phyloP scores from a whole-genome alignment of 2,113 vertebrate genomes.

The Lepus europaeus region DNA sequence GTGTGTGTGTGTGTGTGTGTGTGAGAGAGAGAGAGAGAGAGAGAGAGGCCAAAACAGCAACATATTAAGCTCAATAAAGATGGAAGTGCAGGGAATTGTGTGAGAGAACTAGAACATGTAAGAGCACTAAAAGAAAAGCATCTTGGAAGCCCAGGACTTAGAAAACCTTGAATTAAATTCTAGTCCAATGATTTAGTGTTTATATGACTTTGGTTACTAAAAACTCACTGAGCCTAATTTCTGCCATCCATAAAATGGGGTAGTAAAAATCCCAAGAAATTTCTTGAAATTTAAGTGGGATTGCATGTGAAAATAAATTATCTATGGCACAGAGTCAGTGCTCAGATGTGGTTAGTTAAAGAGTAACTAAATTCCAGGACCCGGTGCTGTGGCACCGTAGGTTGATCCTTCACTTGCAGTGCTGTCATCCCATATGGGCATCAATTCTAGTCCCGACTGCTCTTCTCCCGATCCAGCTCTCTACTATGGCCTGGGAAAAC shows the following conservation, averaged over 20 bases:
- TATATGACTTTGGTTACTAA: background rate
- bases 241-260: background rate
- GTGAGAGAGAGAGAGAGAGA: background rate
- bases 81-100: background rate
- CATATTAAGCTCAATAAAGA: slow-evolving; percentile 27
- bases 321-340: background rate
- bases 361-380: background rate
- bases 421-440: too few species aligned
- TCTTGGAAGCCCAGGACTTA: background rate
- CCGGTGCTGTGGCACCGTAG: too few species aligned
- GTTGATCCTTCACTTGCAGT: too few species aligned
- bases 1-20: background rate
- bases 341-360: background rate
- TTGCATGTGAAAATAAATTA: background rate
- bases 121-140: background rate
- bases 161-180: background rate
- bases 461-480: too few species aligned
- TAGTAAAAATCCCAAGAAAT: background rate
- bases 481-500: too few species aligned
- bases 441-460: too few species aligned
- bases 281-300: background rate
- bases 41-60: background rate
- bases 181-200: background rate
- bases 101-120: background rate
- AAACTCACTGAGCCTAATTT: slow-evolving; percentile 14